These are phyloP conservation scores for Plestiodon gilberti DNA, from an alignment of 2,113 vertebrate genomes.

Conservation along the genomic window DNA sequence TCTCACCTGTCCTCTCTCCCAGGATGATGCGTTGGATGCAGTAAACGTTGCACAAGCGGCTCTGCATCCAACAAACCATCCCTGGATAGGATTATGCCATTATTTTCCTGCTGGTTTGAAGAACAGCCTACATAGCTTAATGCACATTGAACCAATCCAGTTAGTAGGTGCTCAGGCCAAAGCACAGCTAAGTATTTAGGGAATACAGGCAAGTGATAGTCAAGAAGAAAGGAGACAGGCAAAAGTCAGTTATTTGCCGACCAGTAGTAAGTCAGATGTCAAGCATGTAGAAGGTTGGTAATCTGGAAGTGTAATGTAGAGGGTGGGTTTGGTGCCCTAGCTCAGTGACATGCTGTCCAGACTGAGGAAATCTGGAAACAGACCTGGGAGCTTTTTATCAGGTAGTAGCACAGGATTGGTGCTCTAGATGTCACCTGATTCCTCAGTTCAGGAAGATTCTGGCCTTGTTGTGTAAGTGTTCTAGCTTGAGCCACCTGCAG, in stretches of 20 bases:
- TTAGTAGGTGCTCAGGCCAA: neutral
- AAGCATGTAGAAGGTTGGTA: neutral
- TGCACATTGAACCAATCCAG: neutral
- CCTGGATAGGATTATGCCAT: too few relatives aligned
- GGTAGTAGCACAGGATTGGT: neutral
- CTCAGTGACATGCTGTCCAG: neutral
- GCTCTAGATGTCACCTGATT: neutral
- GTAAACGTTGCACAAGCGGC: too few relatives aligned
- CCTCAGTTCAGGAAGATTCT: neutral
- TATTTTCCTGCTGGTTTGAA: too few relatives aligned
- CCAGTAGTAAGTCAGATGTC: neutral
- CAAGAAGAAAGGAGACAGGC: neutral
- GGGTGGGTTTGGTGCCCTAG: neutral
- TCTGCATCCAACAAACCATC: too few relatives aligned
- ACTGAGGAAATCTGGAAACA: neutral
- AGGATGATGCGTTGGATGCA: too few relatives aligned
- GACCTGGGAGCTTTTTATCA: neutral
- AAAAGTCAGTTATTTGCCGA: neutral
- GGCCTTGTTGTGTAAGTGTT: neutral
- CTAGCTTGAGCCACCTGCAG: neutral
- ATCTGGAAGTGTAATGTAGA: neutral
- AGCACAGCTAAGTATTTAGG: neutral
- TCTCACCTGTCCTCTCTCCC: too few relatives aligned
- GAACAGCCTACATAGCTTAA: too few relatives aligned
- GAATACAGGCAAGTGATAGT: neutral